Percentiles rank a stretch among this genome's conserved stretches.
Evolutionary conservation across 2,113 vertebrate genomes (phyloP).

Genomic region (Pipa parva): DNA sequence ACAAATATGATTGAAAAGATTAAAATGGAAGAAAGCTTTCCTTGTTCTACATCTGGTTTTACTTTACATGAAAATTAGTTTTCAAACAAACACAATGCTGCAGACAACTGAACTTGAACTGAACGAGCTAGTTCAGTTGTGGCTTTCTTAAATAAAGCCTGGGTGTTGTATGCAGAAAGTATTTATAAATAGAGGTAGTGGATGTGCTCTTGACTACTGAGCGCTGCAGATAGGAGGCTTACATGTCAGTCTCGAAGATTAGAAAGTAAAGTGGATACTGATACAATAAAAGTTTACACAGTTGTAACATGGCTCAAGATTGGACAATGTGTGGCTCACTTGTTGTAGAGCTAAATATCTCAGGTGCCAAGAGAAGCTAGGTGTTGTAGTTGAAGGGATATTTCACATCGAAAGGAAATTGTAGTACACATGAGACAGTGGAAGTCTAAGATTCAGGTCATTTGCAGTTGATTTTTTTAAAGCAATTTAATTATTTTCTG

Average conservation of each 20-base stretch:
- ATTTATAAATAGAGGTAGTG: constrained; percentile 32
- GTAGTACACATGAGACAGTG: too few relatives aligned
- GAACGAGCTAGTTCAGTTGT: constrained; percentile 37
- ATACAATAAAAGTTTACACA: too few relatives aligned
- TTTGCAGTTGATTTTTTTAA: too few relatives aligned
- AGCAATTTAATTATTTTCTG: too few relatives aligned
- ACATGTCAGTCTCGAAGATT: constrained; percentile 18
- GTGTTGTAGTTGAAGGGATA: too few relatives aligned
- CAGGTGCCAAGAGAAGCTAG: too few relatives aligned
- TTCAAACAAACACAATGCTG: constrained; percentile 42
- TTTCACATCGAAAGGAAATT: too few relatives aligned
- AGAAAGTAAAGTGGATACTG: constrained; percentile 2
- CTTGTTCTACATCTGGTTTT: constrained; percentile 38
- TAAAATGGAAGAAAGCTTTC: constrained; percentile 35
- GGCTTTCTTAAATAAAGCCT: constrained; percentile 40
- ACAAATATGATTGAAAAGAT: constrained; percentile 27
- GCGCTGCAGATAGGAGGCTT: background rate
- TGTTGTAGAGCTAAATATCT: too few relatives aligned
- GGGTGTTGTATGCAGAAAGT: constrained; percentile 36
- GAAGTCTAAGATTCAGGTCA: too few relatives aligned
- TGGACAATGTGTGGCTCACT: too few relatives aligned
- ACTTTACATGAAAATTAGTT: constrained; percentile 44
- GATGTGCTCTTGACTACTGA: constrained; percentile 22
- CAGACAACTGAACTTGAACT: constrained; percentile 38
- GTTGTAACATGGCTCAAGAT: too few relatives aligned